Percentiles rank a stretch among this genome's conserved stretches.
Evolutionary conservation across 2,797 vertebrate species (phyloP).

Genomic region (Ciconia nigra): DNA sequence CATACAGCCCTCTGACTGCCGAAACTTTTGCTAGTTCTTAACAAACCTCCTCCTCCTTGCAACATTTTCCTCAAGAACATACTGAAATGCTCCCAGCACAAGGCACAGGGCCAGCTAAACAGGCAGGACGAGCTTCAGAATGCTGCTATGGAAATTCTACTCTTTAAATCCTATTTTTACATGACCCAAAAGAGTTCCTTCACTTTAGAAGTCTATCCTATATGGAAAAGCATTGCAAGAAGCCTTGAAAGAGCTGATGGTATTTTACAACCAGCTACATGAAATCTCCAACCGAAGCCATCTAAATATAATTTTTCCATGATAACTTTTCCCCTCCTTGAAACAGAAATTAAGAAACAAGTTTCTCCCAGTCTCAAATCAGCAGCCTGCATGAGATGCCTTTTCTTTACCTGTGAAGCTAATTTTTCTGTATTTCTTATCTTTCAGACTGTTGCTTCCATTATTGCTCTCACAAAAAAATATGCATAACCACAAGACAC

Average conservation of each 20-base stretch:
- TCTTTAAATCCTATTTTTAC: constrained; percentile 52
- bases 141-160: constrained; percentile 52
- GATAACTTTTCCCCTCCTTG: not conserved
- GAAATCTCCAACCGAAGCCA: not conserved
- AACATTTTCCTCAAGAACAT: constrained; percentile 54
- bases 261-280: constrained; percentile 9
- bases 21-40: constrained; percentile 32
- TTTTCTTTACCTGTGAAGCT: not conserved
- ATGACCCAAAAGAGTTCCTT: constrained; percentile 38
- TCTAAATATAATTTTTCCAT: not conserved
- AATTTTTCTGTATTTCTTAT: not conserved
- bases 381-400: not conserved
- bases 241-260: not conserved
- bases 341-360: not conserved
- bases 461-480: not conserved
- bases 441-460: not conserved
- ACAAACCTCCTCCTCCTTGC: constrained; percentile 34
- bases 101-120: constrained; percentile 45
- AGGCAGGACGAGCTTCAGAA: constrained; percentile 26
- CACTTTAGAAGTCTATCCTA: not conserved
- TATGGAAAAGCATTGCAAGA: not conserved
- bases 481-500: not conserved
- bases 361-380: not conserved
- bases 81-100: constrained; percentile 26
- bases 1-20: not conserved